Percentiles rank a stretch among this genome's conserved stretches.
Evolutionary conservation across 2,888 invertebrate genomes (phyloP).

Genomic region (Acronicta leporina): DNA sequence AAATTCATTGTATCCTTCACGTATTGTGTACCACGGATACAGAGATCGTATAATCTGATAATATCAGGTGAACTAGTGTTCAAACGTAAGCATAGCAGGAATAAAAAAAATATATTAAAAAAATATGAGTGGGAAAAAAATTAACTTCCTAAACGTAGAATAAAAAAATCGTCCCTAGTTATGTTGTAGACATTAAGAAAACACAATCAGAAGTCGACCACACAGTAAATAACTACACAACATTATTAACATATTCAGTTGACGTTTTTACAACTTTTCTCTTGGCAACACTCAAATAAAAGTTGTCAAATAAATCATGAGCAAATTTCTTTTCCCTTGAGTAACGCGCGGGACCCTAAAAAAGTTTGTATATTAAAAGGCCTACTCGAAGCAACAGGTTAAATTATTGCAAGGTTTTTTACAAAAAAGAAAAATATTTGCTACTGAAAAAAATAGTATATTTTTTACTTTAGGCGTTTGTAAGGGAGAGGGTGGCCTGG

Average conservation of each 20-base stretch:
- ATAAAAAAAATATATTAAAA: too few species aligned
- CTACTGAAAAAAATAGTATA: constrained; percentile 14
- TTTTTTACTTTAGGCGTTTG: constrained; percentile 11
- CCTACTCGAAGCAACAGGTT: constrained; percentile 55
- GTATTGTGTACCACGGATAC: too few species aligned
- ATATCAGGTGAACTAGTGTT: too few species aligned
- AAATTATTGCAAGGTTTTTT: constrained; percentile 33
- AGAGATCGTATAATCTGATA: too few species aligned
- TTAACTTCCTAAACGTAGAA: too few species aligned
- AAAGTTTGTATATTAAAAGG: constrained; percentile 46
- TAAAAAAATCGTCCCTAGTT: background rate
- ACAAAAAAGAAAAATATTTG: constrained; percentile 3
- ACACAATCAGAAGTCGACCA: background rate
- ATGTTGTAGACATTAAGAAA: background rate
- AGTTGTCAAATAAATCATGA: constrained; percentile 46
- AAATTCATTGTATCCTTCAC: too few species aligned
- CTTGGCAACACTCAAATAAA: constrained; percentile 41
- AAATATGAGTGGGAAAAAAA: too few species aligned
- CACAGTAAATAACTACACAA: constrained; percentile 19
- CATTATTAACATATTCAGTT: constrained; percentile 22
- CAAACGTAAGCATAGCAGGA: too few species aligned
- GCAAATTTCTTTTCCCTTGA: constrained; percentile 29
- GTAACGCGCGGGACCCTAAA: constrained; percentile 40
- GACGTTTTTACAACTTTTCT: constrained; percentile 41
- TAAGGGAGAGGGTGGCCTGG: constrained; percentile 12